Base-by-base conservation (phyloP, 1,140 invertebrate species). In the Macrocentrus cingulum region DNA sequence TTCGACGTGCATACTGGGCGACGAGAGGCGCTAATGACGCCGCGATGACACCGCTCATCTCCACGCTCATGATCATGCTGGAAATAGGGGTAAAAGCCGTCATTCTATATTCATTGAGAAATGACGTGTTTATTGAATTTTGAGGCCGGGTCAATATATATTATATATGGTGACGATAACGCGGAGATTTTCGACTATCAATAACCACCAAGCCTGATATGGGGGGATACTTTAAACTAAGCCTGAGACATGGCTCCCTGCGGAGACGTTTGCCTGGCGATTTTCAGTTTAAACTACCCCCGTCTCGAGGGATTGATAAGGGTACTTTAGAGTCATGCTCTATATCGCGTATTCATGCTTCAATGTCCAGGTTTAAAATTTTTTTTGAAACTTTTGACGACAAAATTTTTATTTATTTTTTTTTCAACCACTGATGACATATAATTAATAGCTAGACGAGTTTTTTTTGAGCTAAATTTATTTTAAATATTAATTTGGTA, bases 221-320 rank as follows among this genome's bases (percentile, higher is more conserved):
- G 9, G 59, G 61, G 59, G 52, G 69, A 75, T 74, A 76, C 69
- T 76, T 75, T 70, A 76, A 77, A 76, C 71, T 74, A 74, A 76
- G 70, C 70, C 64, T 75, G 69, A 77, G 68, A 69, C 66, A 76
- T 77, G 66, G 66, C 62, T 69, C 75, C 75, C 74, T 45, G 39
- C 39, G 59, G 71, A 74, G 76, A 71, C 65, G 62, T 66, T 68
- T 69, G 34, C 42, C 42, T 64, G 54, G 54, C 34, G 56, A 63
- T 65, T 59, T 59, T 19, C 60, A 63, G 48, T 66, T 56, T 62
- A 66, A 71, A 67, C 60, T 25, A 20, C 32, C 57, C 39, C 41
- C 25, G 23, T 25, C 19, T 8, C 41, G 5, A 23, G 23, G 11
- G 25, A 58, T 58, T 39, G 36, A 39, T 39, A 39, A 25, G 11